Percentiles rank a stretch among this genome's conserved stretches.
These are phyloP conservation scores for Mya arenaria DNA, from an alignment of 1,140 invertebrate genomes.

Conservation along the genomic window DNA sequence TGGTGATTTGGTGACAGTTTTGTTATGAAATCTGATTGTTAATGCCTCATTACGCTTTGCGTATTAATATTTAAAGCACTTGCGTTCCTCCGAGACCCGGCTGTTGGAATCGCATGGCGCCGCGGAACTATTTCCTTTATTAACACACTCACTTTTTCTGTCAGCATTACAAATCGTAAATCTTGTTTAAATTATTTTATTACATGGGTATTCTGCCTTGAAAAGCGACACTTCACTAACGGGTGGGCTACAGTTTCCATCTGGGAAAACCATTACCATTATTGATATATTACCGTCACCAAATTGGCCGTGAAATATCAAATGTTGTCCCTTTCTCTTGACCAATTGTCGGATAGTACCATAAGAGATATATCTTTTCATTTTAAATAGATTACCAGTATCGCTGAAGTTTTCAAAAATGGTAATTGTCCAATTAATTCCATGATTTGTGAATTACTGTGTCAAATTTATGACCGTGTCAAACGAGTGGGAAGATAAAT, in stretches of 20 bases:
- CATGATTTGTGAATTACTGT: constrained; percentile 37
- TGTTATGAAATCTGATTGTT: constrained; percentile 39
- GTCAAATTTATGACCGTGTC: constrained; percentile 44
- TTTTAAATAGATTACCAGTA: constrained; percentile 33
- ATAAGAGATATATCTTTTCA: constrained; percentile 28
- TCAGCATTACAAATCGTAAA: too few species aligned
- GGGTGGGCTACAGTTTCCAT: neutral
- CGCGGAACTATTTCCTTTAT: too few species aligned
- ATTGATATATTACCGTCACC: constrained; percentile 37
- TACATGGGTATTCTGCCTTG: too few species aligned
- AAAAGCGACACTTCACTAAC: too few species aligned
- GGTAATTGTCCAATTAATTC: constrained; percentile 44
- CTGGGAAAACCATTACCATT: neutral
- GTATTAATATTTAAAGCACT: constrained; percentile 27
- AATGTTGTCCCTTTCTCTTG: constrained; percentile 32
- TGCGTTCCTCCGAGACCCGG: too few species aligned
- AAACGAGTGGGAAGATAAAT: constrained; percentile 17
- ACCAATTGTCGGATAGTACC: neutral
- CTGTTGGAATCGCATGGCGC: too few species aligned
- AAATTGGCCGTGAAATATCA: constrained; percentile 36
- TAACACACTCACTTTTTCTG: too few species aligned
- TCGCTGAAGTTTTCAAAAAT: constrained; percentile 13
- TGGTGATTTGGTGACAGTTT: constrained; percentile 1
- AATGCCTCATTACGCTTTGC: constrained; percentile 16
- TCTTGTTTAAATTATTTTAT: too few species aligned